phyloP scores from a whole-genome alignment of 2,797 vertebrate genomes.

The Myoxocephalus aenaeus region DNA sequence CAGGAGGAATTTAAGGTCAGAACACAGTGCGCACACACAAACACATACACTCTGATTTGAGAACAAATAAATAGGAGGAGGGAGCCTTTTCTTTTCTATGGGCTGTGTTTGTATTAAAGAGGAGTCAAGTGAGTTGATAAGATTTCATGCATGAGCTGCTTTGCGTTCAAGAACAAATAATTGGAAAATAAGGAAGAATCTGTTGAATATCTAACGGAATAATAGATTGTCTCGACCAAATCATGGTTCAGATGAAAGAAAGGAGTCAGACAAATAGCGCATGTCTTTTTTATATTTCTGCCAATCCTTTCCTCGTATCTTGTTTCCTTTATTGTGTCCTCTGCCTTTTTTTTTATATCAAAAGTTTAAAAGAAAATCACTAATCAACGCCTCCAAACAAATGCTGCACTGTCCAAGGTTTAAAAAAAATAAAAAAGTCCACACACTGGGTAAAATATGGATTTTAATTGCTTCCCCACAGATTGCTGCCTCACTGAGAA shows the following conservation, averaged over 20 bases:
- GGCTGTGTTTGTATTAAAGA: conserved; percentile 46
- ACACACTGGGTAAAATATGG: conserved; percentile 61
- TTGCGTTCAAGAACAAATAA: conserved; percentile 20
- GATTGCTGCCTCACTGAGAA: conserved; percentile 73
- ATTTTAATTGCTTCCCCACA: conserved; percentile 83
- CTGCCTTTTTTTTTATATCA: neutral
- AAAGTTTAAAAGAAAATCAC: conserved; percentile 34
- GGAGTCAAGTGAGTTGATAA: conserved; percentile 32
- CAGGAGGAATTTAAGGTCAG: conserved; percentile 82
- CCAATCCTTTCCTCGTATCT: neutral
- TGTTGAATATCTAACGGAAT: conserved; percentile 1
- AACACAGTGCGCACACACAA: conserved; percentile 51
- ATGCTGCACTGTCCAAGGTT: conserved; percentile 48
- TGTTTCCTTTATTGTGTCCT: neutral
- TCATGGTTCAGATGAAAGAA: neutral
- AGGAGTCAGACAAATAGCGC: neutral
- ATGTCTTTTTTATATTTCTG: neutral
- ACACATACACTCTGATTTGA: conserved; percentile 28
- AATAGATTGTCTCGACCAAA: neutral
- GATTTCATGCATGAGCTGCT: conserved; percentile 30
- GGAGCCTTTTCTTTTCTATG: conserved; percentile 25
- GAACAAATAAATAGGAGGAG: conserved; percentile 40
- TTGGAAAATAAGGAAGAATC: conserved; percentile 18
- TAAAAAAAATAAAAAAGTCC: conserved; percentile 42
- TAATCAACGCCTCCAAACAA: conserved; percentile 51